These are phyloP conservation scores for Acromyrmex heyeri DNA, from an alignment of 1,140 invertebrate genomes.

Conservation along the genomic window DNA sequence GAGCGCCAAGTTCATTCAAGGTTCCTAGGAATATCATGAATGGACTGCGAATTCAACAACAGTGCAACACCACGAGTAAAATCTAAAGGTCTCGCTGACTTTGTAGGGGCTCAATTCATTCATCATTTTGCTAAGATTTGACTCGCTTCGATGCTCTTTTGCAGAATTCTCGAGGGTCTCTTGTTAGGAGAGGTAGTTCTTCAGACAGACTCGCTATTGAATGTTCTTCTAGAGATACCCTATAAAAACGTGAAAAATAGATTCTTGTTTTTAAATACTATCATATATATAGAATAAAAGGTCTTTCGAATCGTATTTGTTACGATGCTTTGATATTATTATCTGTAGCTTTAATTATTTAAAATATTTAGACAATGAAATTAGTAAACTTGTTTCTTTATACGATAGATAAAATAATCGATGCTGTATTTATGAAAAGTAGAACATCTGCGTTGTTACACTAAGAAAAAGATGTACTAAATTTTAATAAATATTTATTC, in stretches of 20 bases:
- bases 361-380: not conserved
- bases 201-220: constrained; percentile 32
- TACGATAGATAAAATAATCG: not conserved
- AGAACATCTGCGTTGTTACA: no score
- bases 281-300: not conserved
- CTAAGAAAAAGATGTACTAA: not conserved
- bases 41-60: constrained; percentile 70
- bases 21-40: constrained; percentile 75
- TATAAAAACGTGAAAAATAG: constrained; percentile 12
- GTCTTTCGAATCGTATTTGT: not conserved
- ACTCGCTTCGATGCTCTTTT: constrained; percentile 76
- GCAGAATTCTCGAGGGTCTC: constrained; percentile 77
- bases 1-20: constrained; percentile 76
- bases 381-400: not conserved
- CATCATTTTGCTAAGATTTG: constrained; percentile 80
- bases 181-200: constrained; percentile 75
- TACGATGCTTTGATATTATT: not conserved
- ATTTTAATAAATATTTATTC: not conserved
- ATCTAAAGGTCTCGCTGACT: constrained; percentile 68
- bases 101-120: constrained; percentile 82
- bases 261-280: constrained; percentile 30
- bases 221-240: not conserved
- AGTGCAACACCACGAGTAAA: constrained; percentile 57
- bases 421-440: no score
- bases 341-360: not conserved